These are phyloP conservation scores for Megastigmus dorsalis DNA, from an alignment of 2,888 invertebrate genomes.

Conservation along the genomic window DNA sequence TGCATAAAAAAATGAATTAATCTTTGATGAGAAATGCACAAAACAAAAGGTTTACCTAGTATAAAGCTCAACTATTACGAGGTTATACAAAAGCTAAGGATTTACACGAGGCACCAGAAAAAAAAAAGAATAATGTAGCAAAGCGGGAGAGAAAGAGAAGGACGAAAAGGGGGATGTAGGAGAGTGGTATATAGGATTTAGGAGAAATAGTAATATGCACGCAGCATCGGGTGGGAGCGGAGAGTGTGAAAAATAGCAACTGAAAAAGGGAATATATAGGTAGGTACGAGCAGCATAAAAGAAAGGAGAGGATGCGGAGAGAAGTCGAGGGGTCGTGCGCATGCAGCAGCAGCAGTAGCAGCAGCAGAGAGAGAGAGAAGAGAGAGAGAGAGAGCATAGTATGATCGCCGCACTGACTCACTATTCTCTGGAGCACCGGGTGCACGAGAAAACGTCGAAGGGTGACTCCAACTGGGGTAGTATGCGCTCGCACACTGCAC, in stretches of 20 bases:
- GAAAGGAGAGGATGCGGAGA: neutral
- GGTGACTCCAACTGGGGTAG: no score
- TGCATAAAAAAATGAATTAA: no score
- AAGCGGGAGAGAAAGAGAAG: neutral
- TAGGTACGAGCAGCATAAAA: neutral
- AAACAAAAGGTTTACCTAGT: no score
- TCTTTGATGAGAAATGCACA: no score
- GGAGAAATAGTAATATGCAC: neutral
- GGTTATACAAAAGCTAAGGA: neutral
- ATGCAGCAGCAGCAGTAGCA: neutral
- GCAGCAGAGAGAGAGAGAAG: neutral
- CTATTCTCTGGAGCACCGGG: neutral
- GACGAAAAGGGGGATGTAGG: neutral
- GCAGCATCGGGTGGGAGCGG: neutral
- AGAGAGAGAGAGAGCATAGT: neutral
- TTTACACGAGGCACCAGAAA: neutral
- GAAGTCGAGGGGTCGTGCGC: neutral
- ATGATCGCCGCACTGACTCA: no score
- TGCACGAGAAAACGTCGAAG: no score
- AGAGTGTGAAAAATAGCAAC: constrained; percentile 36
- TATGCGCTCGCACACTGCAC: no score
- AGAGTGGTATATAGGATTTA: neutral
- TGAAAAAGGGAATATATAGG: constrained; percentile 13
- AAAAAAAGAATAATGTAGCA: neutral
- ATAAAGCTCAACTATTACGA: no score